These are phyloP conservation scores for Pogonophryne albipinna DNA, from an alignment of 2,797 vertebrate species.

Conservation along the genomic window DNA sequence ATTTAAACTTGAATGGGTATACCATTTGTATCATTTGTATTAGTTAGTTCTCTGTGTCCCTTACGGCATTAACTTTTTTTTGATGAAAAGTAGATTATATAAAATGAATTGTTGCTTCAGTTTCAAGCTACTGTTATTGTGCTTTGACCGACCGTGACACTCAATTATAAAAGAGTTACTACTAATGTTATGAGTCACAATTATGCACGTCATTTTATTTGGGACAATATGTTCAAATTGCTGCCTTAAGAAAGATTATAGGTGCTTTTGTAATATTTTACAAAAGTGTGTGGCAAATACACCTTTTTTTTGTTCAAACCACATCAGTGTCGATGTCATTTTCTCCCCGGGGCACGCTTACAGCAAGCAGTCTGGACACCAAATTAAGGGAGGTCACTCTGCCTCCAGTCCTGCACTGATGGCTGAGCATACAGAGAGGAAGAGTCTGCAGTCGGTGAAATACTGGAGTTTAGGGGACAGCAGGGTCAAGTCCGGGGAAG, in stretches of 20 bases:
- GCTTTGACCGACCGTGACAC: not conserved
- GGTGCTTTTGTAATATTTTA: not conserved
- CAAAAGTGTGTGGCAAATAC: too few relatives aligned
- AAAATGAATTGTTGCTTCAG: too few relatives aligned
- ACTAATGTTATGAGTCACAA: not conserved
- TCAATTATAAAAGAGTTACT: not conserved
- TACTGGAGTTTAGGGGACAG: constrained; percentile 30
- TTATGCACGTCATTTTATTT: not conserved
- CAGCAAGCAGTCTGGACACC: constrained; percentile 28
- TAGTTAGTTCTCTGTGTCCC: not conserved
- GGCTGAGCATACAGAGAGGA: constrained; percentile 45
- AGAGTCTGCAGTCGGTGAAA: constrained; percentile 42
- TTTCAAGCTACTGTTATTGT: not conserved
- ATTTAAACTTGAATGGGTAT: not conserved
- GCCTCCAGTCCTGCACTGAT: constrained; percentile 45
- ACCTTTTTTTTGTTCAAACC: not conserved
- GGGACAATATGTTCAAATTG: not conserved
- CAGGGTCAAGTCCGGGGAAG: constrained; percentile 35
- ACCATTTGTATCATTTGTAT: not conserved
- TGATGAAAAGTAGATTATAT: not conserved
- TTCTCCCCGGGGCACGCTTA: constrained; percentile 48
- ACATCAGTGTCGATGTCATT: constrained; percentile 13
- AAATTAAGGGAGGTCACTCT: constrained; percentile 46
- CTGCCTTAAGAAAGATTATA: not conserved
- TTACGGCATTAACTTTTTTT: not conserved